Evolutionary conservation across 2,888 invertebrate species (phyloP).

Genomic region (Euclidia mi): DNA sequence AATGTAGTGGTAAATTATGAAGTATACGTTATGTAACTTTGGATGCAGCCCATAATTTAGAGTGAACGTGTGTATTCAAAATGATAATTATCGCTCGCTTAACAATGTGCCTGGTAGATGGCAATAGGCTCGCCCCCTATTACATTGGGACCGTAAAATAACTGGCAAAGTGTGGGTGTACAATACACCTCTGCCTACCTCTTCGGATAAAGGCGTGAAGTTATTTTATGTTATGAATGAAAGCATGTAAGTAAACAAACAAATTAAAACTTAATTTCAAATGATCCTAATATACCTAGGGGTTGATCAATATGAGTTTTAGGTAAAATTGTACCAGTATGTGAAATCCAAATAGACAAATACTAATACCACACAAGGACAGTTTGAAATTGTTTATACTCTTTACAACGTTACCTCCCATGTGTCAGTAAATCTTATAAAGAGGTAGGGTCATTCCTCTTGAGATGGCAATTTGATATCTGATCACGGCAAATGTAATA

Average conservation of each 20-base stretch:
- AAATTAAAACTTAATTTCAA: constrained; percentile 3
- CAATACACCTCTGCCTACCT: no score
- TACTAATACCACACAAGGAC: background rate
- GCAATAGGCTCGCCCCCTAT: no score
- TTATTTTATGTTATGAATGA: no score
- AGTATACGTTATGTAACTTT: constrained; percentile 1
- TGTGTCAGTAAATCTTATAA: constrained; percentile 69
- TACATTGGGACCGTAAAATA: no score
- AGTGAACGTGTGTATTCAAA: no score
- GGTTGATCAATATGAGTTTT: constrained; percentile 1
- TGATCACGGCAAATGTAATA: constrained; percentile 85
- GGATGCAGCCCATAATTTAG: background rate
- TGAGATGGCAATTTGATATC: constrained; percentile 81
- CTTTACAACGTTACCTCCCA: constrained; percentile 37
- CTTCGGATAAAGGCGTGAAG: no score
- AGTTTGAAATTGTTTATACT: constrained; percentile 54
- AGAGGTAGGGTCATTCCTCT: constrained; percentile 72
- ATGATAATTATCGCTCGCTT: no score
- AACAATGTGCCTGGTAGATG: no score
- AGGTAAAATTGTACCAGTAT: background rate
- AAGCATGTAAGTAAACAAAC: constrained; percentile 7
- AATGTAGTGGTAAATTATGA: background rate
- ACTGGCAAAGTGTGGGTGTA: no score
- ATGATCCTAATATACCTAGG: constrained; percentile 3
- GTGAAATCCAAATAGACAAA: background rate